A percentile compares a stretch with the other conserved stretches of the same genome.
Evolutionary conservation across 2,888 invertebrate species (phyloP).

Genomic region (Iphiclides podalirius): DNA sequence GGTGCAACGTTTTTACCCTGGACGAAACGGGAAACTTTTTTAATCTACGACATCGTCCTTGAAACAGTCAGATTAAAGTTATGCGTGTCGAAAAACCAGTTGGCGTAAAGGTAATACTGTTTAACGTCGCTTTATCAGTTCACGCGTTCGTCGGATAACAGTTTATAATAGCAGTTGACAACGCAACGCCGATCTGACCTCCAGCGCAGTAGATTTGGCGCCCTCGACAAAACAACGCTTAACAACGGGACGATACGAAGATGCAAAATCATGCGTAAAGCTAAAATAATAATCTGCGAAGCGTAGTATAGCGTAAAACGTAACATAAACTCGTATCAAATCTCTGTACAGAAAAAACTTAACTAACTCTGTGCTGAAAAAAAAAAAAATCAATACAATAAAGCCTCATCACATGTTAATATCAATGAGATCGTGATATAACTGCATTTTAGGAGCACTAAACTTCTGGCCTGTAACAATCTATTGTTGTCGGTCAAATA

Average conservation of each 20-base stretch:
- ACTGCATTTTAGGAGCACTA: constrained; percentile 29
- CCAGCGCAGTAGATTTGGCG: not conserved
- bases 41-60: too few relatives aligned
- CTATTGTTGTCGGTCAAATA: not conserved
- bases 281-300: constrained; percentile 30
- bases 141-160: too few relatives aligned
- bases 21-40: too few relatives aligned
- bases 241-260: constrained; percentile 22
- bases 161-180: too few relatives aligned
- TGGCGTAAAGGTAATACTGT: too few relatives aligned
- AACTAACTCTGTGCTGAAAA: constrained; percentile 50
- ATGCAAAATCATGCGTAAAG: constrained; percentile 25
- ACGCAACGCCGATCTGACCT: too few relatives aligned
- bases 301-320: constrained; percentile 43
- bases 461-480: constrained; percentile 15
- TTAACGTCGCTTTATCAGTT: too few relatives aligned
- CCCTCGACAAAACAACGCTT: constrained; percentile 16
- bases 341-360: constrained; percentile 57
- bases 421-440: constrained; percentile 61
- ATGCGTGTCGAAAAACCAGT: too few relatives aligned
- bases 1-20: too few relatives aligned
- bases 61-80: too few relatives aligned
- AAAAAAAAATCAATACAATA: constrained; percentile 44
- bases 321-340: constrained; percentile 49
- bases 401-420: constrained; percentile 64